Conservation (phyloP, 2,888 invertebrate genomes). For the Pyrochroa serraticornis region DNA sequence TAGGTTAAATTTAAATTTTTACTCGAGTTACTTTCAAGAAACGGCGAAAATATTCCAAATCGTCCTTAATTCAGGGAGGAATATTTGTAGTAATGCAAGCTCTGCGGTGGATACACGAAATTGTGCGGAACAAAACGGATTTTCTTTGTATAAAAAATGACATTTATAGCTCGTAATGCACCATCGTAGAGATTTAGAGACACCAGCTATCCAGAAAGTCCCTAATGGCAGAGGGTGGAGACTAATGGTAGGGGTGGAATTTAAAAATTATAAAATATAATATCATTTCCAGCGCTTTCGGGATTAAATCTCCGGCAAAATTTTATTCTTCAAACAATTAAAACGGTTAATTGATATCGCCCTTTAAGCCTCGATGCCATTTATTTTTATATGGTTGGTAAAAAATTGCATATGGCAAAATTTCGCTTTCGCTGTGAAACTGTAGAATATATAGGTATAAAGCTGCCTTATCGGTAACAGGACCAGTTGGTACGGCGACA, state of each 20-base stretch:
- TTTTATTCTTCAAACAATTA: no score
- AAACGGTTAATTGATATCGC: no score
- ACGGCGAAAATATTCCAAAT: no score
- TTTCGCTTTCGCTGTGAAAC: neutral
- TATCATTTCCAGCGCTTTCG: neutral
- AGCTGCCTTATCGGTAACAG: conserved; percentile 23
- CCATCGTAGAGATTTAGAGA: conserved; percentile 14
- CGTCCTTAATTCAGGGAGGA: no score
- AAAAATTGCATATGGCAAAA: neutral
- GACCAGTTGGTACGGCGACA: conserved; percentile 23
- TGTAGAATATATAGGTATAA: conserved; percentile 23
- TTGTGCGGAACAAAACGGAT: conserved; percentile 38
- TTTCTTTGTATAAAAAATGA: conserved; percentile 32
- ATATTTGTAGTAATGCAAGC: neutral
- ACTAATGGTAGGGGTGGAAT: conserved; percentile 5
- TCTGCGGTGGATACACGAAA: conserved; percentile 27
- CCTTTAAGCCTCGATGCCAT: no score
- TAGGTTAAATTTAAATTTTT: no score
- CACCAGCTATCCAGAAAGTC: neutral
- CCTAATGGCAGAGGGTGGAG: neutral
- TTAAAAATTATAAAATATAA: conserved; percentile 7
- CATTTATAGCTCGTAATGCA: conserved; percentile 34
- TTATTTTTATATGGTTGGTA: no score
- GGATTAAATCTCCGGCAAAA: no score
- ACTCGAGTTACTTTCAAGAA: no score